These are phyloP conservation scores for Poecile atricapillus DNA, from an alignment of 2,113 vertebrate genomes.

Conservation along the genomic window DNA sequence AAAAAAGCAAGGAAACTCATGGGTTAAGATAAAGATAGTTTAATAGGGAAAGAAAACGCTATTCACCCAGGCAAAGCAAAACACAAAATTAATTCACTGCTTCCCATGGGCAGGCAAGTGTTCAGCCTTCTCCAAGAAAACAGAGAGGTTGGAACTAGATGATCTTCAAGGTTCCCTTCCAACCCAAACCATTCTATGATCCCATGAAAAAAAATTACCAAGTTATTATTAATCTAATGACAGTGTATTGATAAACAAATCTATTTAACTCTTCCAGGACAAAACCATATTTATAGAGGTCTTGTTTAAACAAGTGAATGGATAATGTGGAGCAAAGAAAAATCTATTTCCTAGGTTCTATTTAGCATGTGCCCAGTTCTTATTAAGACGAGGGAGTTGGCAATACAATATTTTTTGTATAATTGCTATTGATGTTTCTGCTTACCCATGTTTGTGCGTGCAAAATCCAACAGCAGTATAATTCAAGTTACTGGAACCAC, in stretches of 20 bases:
- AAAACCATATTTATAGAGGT: not conserved
- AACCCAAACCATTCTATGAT: not conserved
- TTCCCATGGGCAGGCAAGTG: not conserved
- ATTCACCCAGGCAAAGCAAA: not conserved
- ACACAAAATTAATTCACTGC: not conserved
- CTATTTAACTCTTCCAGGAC: not conserved
- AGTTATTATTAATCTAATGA: not conserved
- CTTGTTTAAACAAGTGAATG: not conserved
- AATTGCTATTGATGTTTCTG: not conserved
- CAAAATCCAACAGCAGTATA: not conserved
- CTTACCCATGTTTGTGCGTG: not conserved
- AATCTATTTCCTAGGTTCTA: not conserved
- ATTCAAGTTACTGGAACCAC: not conserved
- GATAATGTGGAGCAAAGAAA: not conserved
- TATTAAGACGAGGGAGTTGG: not conserved
- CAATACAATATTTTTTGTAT: not conserved
- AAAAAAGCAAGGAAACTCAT: not conserved
- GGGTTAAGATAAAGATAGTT: not conserved
- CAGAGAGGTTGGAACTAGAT: not conserved
- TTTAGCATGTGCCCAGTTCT: not conserved
- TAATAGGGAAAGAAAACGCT: not conserved
- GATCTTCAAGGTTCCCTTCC: not conserved
- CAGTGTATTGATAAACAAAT: not conserved
- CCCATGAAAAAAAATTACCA: not conserved
- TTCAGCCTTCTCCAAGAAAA: not conserved